These are phyloP conservation scores for Dasyurus viverrinus DNA, from an alignment of 2,113 vertebrate genomes.

Conservation along the genomic window DNA sequence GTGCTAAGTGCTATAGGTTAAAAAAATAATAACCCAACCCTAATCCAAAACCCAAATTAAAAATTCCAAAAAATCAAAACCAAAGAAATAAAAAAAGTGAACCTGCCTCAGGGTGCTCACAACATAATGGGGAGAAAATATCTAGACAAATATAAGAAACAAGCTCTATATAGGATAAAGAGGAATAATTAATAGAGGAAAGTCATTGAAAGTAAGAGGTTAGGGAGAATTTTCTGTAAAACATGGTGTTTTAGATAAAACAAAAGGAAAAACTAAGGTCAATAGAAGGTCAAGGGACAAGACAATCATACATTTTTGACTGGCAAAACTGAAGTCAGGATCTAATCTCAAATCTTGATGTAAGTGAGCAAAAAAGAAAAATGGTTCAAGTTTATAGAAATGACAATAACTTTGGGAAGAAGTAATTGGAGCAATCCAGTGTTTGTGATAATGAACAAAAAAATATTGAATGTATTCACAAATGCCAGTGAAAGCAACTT, in stretches of 20 bases:
- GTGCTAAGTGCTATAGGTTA: background rate
- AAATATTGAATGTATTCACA: background rate
- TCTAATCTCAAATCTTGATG: background rate
- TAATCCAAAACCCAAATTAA: no score
- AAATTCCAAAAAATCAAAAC: no score
- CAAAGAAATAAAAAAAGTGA: background rate
- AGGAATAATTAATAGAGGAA: background rate
- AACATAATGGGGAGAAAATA: background rate
- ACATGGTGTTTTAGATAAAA: background rate
- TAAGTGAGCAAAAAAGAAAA: background rate
- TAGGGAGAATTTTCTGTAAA: background rate
- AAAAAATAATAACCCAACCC: background rate
- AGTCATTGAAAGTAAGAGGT: background rate
- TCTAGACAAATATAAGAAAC: background rate
- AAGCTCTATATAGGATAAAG: background rate
- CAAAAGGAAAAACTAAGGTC: background rate
- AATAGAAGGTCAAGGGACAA: background rate
- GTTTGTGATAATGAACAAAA: background rate
- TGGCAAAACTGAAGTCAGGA: background rate
- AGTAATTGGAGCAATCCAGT: background rate
- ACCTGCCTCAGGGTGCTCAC: background rate
- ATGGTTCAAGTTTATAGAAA: background rate
- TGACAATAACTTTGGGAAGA: background rate
- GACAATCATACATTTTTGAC: background rate
- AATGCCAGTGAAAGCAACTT: conserved; percentile 16